Evolutionary conservation across 1,140 invertebrate genomes (phyloP), one percentile per base, ranked within the genome.

Genomic region (Drosophila grimshawi): DNA sequence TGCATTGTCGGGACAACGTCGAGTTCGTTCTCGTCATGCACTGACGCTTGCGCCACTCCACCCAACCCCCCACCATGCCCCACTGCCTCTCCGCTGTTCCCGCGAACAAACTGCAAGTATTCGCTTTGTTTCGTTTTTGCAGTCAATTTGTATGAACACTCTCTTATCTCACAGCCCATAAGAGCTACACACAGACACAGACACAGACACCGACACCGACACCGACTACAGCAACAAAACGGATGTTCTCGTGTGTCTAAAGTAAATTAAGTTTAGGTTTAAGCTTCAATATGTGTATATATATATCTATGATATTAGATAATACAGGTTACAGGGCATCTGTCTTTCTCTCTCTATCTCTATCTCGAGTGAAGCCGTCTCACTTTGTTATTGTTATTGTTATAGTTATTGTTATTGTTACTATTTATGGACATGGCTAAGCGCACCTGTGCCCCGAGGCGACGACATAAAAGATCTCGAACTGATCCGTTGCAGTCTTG

Each of bases 401-500:
- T 30, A 5, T 7, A 11, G 30, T 11, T 55, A 51, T 49, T 39
- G 30, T 11, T 55, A 51, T 49, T 39, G 33, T 37, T 63, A 39
- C 29, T 56, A 63, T 52, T 41, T 30, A 8, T 52, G 27, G 48
- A 52, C 10, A 30, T 32, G 35, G 37, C 49, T 4, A 37, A 45
- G 19, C 7, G 46, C 59, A 62, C 60, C 60, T 62, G 60, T 49
- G 60, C 33, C 19, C 19, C 45, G 7, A 32, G 27, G 56, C 41
- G 56, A 59, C 29, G 57, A 33, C 32, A 33, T 27, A 41, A 46
- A 37, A 49, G 32, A 35, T 60, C 30, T 52, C 29, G 6, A 37
- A 35, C 3, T 68, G 65, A 66, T 57, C 52, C 10, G 45, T 57
- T 66, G 53, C 64, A 66, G 43, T 61, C 39, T 43, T 29, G 32